phyloP scores from a whole-genome alignment of 2,113 vertebrate species.

The Osmerus mordax region DNA sequence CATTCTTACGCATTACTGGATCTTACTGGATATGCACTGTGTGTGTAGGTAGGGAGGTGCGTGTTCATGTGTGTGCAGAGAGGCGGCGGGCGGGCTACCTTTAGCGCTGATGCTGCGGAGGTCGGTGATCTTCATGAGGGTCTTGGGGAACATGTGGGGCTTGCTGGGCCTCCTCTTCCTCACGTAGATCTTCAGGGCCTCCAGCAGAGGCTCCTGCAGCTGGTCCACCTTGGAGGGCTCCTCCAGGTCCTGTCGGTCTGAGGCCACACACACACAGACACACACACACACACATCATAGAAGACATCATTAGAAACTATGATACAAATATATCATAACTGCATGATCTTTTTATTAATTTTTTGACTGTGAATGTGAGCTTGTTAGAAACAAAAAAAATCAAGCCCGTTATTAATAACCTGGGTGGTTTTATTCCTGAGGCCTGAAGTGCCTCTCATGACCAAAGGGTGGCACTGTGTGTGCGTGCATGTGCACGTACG shows the following conservation, averaged over 20 bases:
- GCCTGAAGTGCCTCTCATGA: background rate
- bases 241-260: conserved; percentile 96
- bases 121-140: conserved; percentile 99
- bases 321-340: too few relatives aligned
- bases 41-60: background rate
- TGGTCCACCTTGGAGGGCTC: conserved; percentile 95
- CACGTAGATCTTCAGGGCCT: conserved; percentile 97
- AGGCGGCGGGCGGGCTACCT: conserved; percentile 68
- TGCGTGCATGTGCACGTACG: conserved; percentile 29
- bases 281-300: conserved; percentile 5
- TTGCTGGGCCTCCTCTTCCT: conserved; percentile 93
- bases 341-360: too few relatives aligned
- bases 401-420: background rate
- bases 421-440: background rate
- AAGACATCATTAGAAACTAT: too few relatives aligned
- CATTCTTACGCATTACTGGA: too few relatives aligned
- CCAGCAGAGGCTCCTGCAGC: conserved; percentile 92
- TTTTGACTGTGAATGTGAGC: too few relatives aligned
- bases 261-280: conserved; percentile 15
- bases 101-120: conserved; percentile 98
- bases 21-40: too few relatives aligned
- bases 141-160: conserved; percentile 99
- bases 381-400: background rate
- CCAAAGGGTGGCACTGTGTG: conserved; percentile 53
- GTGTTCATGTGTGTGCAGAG: background rate